Evolutionary conservation across 2,888 invertebrate species (phyloP), one percentile per base, ranked within the genome.

Genomic region (Agriotes lineatus): DNA sequence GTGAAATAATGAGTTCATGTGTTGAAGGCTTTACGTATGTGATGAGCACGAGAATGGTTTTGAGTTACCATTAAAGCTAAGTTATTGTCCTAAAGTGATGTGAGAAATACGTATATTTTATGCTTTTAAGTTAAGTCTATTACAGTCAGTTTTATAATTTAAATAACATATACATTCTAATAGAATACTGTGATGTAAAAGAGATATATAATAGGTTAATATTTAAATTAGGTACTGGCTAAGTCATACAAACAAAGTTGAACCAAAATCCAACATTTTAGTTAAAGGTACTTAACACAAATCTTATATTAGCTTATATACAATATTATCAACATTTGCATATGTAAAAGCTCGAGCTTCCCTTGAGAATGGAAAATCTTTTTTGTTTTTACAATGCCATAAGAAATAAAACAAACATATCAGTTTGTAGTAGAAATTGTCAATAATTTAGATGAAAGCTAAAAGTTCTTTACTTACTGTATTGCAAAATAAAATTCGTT

Each of bases 181-280:
- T 62, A 74, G 76, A 82, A 82, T 81, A 82, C 81, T 81, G 81
- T 80, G 78, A 76, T 77, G 82, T 82, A 81, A 81, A 74, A 78
- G 74, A 76, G 71, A 74, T 70, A 77, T 72, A 72, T 67, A 75
- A 67, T 72, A 71, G 73, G 75, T 67, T 71, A 78, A 73, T 70
- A 73, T 79, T 77, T 78, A 78, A 77, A 79, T 79, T 79, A 80
- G 80, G 80, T 80, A 81, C 76, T 77, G 76, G 76, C 79, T 80
- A 80, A 75, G 76, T 75, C 79, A 78, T 74, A 77, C 76, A 77
- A 80, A 79, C 75, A 75, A 78, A 72, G 75, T 77, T 79, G 77
- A 78, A 78, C 69, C 70, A 72, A 74, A 76, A 74, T 72, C 69
- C 72, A 70, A 71, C 72, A 69, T 72, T 71, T 57, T 30, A 56